A percentile compares a stretch with the other conserved stretches of the same genome.
Conservation (phyloP, 2,113 vertebrate genomes). For the Dipodomys stephensi region DNA sequence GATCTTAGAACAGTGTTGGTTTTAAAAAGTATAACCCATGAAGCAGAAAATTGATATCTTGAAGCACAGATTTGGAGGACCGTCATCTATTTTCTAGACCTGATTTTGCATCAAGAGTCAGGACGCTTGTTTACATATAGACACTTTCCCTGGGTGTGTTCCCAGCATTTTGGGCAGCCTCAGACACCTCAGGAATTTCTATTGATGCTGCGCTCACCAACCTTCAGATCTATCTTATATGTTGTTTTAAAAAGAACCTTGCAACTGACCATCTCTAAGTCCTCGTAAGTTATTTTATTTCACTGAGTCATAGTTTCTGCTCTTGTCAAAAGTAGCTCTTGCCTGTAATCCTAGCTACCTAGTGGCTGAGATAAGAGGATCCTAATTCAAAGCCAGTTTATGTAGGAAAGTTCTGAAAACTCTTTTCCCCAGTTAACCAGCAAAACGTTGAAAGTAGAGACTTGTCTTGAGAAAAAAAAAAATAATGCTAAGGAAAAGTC, state of each 20-base stretch:
- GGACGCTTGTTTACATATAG: background rate
- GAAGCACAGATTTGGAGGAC: background rate
- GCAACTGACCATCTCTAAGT: background rate
- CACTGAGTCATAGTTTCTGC: background rate
- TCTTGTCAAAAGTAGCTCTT: background rate
- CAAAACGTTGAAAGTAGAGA: too few species aligned
- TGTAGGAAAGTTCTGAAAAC: too few species aligned
- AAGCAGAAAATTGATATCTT: background rate
- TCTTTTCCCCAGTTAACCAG: too few species aligned
- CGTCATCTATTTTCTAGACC: background rate
- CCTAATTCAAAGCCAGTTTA: too few species aligned
- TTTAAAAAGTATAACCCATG: background rate
- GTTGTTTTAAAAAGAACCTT: background rate
- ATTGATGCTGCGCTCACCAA: background rate
- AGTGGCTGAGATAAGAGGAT: too few species aligned
- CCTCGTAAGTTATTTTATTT: background rate
- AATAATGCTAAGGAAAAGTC: too few species aligned
- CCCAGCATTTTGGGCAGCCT: background rate
- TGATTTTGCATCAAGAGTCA: background rate
- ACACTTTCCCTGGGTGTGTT: background rate
- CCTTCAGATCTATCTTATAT: background rate
- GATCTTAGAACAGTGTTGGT: background rate
- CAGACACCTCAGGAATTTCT: background rate
- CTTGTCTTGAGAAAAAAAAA: too few species aligned
- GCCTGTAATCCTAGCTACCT: too few species aligned